Base-by-base conservation (phyloP, 2,888 invertebrate genomes). In the Lochmaea crataegi region DNA sequence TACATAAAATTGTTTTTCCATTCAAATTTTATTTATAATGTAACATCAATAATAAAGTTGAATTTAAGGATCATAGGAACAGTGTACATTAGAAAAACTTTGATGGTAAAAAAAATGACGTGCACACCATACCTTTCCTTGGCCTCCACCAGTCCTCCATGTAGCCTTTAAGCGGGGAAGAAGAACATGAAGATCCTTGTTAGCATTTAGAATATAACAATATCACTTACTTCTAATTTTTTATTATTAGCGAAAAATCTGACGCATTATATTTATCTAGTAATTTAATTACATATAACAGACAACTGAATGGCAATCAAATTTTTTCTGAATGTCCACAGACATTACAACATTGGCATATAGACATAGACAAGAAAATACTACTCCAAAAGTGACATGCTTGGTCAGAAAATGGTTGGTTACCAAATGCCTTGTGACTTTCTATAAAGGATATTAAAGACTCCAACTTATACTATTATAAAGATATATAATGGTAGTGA, bases 81-180 rank as follows among this genome's bases (percentile, higher is more conserved):
- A 53, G 53, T 53, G 16, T 53, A 53, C 53, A 51, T 51, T 16
- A 16, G 11, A 53, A 53, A 53, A 53, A 18, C 0, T 53, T 53
- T 53, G 11, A 18, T 16, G 9, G 16, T 53, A 53, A 53, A 18
- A n/a, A 11, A 53, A 53, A 53, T 53, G 2, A 26, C 79, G 79
- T 81, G 81, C 75, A 74, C 78, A 82, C 83, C 80, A 79, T 87
- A 96, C 96, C 96, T 96, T 96, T 96, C 88, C 96, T 93, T 88
- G 96, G 96, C 91, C 96, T 94, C 95, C 96, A 96, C 96, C 96
- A 96, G 91, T 96, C 96, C 94, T 96, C 96, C 94, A 95, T 95
- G 93, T 96, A 96, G 93, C 96, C 96, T 96, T 94, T 94, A 94
- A 95, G 94, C 90, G 93, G 92, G 90, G 94, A 94, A 91, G 95